These are phyloP conservation scores for Etheostoma perlongum DNA, from an alignment of 2,797 vertebrate species.

Conservation along the genomic window DNA sequence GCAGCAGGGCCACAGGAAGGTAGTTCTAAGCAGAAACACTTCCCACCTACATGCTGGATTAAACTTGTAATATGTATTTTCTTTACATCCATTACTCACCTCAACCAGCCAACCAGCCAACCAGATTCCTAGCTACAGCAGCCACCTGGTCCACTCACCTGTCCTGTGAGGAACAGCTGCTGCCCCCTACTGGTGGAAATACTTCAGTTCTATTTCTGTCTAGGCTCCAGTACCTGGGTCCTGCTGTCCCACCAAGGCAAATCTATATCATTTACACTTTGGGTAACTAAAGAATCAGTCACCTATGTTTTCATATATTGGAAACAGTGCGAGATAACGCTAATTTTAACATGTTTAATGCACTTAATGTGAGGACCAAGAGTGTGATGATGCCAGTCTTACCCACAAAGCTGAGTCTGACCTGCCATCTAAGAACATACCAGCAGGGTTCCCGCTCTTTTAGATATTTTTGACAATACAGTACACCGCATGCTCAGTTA, in stretches of 20 bases:
- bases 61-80: not conserved
- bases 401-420: not conserved
- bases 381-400: not conserved
- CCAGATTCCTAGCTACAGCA: not conserved
- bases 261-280: not conserved
- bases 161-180: not conserved
- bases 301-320: not conserved
- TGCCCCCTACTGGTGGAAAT: constrained; percentile 5
- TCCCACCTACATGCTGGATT: no score
- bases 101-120: no score
- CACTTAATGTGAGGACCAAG: not conserved
- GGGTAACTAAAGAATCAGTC: not conserved
- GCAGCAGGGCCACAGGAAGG: no score
- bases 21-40: no score
- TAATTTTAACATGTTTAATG: no score
- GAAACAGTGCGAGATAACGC: not conserved
- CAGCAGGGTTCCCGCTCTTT: no score
- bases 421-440: not conserved
- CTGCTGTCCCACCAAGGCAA: no score
- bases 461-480: no score
- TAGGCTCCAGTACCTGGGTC: no score
- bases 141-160: not conserved
- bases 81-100: not conserved
- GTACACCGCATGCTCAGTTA: no score
- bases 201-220: not conserved